Conservation (phyloP, 1,140 invertebrate species). For the Aphis gossypii region DNA sequence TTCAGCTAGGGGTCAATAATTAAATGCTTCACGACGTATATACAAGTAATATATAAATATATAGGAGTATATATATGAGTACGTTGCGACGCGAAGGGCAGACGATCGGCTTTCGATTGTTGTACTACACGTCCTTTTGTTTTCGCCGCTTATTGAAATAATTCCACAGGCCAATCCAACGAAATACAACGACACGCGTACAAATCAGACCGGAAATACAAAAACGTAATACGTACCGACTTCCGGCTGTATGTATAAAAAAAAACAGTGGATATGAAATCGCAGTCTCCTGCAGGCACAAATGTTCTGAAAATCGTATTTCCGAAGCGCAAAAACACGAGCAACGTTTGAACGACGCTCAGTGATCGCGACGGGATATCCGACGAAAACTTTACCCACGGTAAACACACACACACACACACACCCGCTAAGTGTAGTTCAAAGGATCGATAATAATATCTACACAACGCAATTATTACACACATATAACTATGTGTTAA, state of each 20-base stretch:
- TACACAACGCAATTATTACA: neutral
- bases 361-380: neutral
- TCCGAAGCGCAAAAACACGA: neutral
- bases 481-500: neutral
- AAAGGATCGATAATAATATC: neutral
- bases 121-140: conserved; percentile 19
- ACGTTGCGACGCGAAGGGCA: neutral
- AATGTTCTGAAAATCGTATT: neutral
- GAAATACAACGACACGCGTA: neutral
- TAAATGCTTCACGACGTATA: neutral
- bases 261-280: neutral
- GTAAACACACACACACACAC: neutral
- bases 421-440: neutral
- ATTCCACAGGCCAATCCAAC: neutral
- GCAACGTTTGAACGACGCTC: neutral
- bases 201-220: conserved; percentile 7
- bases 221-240: neutral
- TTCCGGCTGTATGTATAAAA: neutral
- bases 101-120: neutral
- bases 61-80: neutral
- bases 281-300: neutral
- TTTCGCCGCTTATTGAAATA: neutral
- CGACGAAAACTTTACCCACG: neutral
- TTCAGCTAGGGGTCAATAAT: conserved; percentile 12
- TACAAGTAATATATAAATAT: neutral